Evolutionary conservation across 2,113 vertebrate species (phyloP), one percentile per base, ranked within the genome.

Genomic region (Centropristis striata): DNA sequence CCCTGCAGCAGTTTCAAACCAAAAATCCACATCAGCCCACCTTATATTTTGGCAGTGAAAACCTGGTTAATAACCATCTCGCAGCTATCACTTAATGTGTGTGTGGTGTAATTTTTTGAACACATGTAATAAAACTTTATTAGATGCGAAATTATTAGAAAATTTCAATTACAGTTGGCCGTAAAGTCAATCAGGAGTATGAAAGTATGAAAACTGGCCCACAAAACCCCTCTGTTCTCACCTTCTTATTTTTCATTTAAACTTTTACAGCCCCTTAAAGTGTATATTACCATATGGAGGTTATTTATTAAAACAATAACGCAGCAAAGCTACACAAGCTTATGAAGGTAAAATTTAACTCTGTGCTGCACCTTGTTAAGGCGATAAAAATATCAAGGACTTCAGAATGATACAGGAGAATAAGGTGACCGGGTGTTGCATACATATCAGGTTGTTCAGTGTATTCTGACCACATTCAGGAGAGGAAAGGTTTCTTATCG

Each of bases 401-500:
- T 8, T 0, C 28, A 50, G 49, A 79, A 57, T 21, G 42, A 66
- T 42, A 41, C 46, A 27, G 50, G 20, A 20, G 39, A 57, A 39
- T 73, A 42, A 58, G 44, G 70, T 46, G 44, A 75, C 36, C 16
- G 6, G 61, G 53, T 49, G 61, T 6, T 32, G 32, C 39, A 44
- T 44, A 23, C 23, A 44, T 59, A 82, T 72, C 32, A 54, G 4
- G 47, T 54, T 51, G 13, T 44, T 60, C 28, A 16, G 57, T 64
- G 13, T 54, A 46, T 76, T 76, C 51, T 27, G 4, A 65, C 42
- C 44, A 23, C 75, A 76, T 76, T 23, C 39, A 53, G 50, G 21
- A 79, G 49, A 23, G 47, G 69, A 67, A 57, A 59, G 39, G 50
- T 68, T 76, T 72, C 71, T 84, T 50, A 10, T 51, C 25, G 21